Evolutionary conservation across 2,888 invertebrate genomes (phyloP).

Genomic region (Oligia strigilis): DNA sequence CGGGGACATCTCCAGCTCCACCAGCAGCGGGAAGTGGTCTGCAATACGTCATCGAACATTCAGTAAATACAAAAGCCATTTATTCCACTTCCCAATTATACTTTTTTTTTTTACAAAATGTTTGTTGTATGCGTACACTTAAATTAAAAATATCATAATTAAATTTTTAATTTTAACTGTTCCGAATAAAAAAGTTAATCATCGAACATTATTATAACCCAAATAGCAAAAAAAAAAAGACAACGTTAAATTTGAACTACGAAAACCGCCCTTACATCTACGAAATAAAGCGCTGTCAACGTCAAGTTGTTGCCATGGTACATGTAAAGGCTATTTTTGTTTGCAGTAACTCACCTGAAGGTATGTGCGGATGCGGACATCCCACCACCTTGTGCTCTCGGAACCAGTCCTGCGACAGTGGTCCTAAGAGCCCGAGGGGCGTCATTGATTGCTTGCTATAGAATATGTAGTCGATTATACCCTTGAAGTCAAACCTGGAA

Average conservation of each 20-base stretch:
- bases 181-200: fast-evolving
- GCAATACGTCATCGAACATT: slow-evolving; percentile 53
- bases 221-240: background rate
- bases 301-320: too few relatives aligned
- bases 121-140: background rate
- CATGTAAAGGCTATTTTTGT: background rate
- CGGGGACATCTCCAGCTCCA: slow-evolving; percentile 97
- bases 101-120: background rate
- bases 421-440: slow-evolving; percentile 98
- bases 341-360: slow-evolving; percentile 92
- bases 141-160: background rate
- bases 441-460: slow-evolving; percentile 99
- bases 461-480: slow-evolving; percentile 99
- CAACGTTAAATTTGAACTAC: background rate
- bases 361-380: slow-evolving; percentile 99
- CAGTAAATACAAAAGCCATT: background rate
- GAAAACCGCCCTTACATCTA: background rate
- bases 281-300: background rate
- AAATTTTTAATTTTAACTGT: background rate
- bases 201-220: background rate
- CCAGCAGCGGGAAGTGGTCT: slow-evolving; percentile 98
- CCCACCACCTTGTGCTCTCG: slow-evolving; percentile 99
- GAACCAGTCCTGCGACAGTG: slow-evolving; percentile 98
- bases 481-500: slow-evolving; percentile 99
- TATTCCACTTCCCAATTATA: background rate